phyloP scores from a whole-genome alignment of 2,113 vertebrate genomes.

The Rissa tridactyla region DNA sequence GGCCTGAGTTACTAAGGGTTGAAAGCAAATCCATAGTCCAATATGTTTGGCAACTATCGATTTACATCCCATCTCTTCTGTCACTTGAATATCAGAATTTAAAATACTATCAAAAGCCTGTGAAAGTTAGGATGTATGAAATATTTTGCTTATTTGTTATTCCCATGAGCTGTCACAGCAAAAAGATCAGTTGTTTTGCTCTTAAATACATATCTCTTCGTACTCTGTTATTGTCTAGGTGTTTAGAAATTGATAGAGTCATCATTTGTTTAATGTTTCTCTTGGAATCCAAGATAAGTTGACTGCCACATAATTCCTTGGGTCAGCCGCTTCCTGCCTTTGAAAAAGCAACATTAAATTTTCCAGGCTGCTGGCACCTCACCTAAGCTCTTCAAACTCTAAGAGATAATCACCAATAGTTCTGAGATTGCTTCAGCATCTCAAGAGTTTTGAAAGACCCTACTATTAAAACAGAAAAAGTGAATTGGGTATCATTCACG shows the following conservation, averaged over 20 bases:
- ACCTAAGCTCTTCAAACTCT: neutral
- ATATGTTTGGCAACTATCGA: neutral
- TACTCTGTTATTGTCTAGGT: neutral
- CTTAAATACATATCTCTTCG: neutral
- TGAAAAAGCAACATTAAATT: neutral
- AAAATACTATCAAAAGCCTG: neutral
- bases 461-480: neutral
- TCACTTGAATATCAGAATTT: neutral
- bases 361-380: neutral
- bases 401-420: neutral
- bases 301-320: neutral
- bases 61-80: neutral
- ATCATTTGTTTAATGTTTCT: neutral
- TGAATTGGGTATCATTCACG: neutral
- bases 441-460: neutral
- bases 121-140: neutral
- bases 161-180: neutral
- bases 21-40: neutral
- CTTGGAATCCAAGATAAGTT: neutral
- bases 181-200: neutral
- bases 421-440: neutral
- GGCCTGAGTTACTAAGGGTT: neutral
- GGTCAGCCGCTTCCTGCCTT: neutral
- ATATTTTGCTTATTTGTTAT: neutral
- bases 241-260: neutral